Evolutionary conservation across 2,888 invertebrate genomes (phyloP), one percentile per base, ranked within the genome.

Genomic region (Lasioglossum malachurum): DNA sequence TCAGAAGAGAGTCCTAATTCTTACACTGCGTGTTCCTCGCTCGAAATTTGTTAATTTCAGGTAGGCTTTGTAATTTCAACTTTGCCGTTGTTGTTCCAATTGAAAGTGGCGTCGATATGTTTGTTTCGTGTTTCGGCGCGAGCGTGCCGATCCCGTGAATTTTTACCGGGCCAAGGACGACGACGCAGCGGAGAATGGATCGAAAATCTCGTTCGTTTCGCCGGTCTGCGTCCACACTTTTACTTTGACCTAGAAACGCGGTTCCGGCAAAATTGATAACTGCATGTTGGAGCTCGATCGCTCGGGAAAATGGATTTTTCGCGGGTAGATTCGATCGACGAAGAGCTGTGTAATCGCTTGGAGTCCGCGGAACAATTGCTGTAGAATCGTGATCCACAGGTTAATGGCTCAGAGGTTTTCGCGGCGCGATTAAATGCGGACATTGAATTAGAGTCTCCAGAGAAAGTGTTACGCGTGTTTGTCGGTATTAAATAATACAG

Each of bases 141-240:
- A 27, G 44, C 44, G 35, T 27, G 35, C 19, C 53, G 64, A 67
- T 44, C 57, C 38, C 35, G 5, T 14, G 53, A 2, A 74, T 41
- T 77, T 81, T 79, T 81, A 60, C 49, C 75, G 64, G 46, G 35
- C 44, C 79, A 79, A 81, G 78, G 83, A 81, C 81, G 57, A 27
- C 71, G 10, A 14, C 73, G 53, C 77, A 87, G 77, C 77, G 81
- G 81, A 71, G 84, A 80, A 80, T 7, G 82, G 82, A 80, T 84
- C 82, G 82, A 84, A 87, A 88, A 82, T 88, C 77, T 77, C 83
- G 80, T 87, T 87, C 79, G 53, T 19, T 88, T 88, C 79, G n/a
- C 16, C 35, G 27, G 23, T 23, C 16, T 19, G 44, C 74, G 46
- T 7, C 31, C 77, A 31, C 35, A 77, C 69, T 80, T 82, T 81